Evolutionary conservation across 2,888 invertebrate genomes (phyloP), one percentile per base, ranked within the genome.

Genomic region (Erebia ligea): DNA sequence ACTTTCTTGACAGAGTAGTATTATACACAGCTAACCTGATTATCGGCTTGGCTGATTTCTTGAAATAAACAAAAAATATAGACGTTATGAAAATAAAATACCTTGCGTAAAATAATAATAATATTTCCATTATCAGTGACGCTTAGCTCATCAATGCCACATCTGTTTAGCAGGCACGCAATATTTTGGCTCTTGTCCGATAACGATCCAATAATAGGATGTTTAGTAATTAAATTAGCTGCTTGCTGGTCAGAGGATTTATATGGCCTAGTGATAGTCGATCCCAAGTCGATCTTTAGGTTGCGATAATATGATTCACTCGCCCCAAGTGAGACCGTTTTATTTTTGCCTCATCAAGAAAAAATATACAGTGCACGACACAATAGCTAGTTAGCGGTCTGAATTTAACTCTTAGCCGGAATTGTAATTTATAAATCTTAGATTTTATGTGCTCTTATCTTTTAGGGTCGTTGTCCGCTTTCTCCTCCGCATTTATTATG

Each of bases 161-260:
- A 88, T 88, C 83, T 89, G 87, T 80, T 81, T 73, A 75, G 79
- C 74, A 69, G 79, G 79, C 79, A 79, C 80, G 82, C 78, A 83
- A 81, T 85, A 84, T 80, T 81, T 15, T 84, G 85, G 79, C 79
- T 78, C 79, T 76, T 81, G 50, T 13, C 79, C 84, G 87, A 88
- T 89, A 88, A 86, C 84, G 82, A 79, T 84, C 84, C 82, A 78
- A 86, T 89, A 88, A 88, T 88, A 84, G 81, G 76, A 80, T 82
- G 84, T 85, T 88, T n/a, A 6, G 58, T 59, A 86, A 87, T 9
- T 86, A 85, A 84, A 82, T 84, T 86, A 83, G 79, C 81, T 84
- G 83, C 86, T 87, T 86, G 82, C 83, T 84, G 42, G 9, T 0
- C 42, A 42, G 42, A 42, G 42, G 42, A 42, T 42, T 34, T 34